These are phyloP conservation scores for Galagoides demidoff DNA, from an alignment of 2,797 vertebrate genomes.

Conservation along the genomic window DNA sequence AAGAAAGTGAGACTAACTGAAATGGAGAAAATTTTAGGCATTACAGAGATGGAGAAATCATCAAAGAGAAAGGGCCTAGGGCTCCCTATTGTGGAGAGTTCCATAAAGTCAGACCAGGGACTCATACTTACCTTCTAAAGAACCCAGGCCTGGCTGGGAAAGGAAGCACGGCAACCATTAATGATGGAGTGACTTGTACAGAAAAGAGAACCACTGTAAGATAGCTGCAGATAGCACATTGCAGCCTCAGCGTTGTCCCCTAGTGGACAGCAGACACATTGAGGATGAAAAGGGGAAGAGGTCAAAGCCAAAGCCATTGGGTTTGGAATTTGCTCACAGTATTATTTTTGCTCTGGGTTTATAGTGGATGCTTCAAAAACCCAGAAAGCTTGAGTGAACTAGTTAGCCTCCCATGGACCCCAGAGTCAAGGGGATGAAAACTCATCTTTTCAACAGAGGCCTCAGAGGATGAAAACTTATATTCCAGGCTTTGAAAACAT, in stretches of 20 bases:
- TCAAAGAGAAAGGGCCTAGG: background rate
- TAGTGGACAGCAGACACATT: background rate
- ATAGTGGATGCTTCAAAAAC: background rate
- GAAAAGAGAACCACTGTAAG: background rate
- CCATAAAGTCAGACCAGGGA: background rate
- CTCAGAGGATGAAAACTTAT: background rate
- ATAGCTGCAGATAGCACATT: background rate
- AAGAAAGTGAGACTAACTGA: background rate
- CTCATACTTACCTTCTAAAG: background rate
- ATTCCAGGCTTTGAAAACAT: background rate
- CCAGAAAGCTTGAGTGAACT: background rate
- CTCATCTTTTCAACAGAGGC: background rate
- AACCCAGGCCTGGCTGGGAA: background rate
- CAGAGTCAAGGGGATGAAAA: background rate
- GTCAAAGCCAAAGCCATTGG: background rate
- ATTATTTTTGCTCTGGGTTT: background rate
- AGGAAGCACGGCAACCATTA: background rate
- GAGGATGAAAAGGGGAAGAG: background rate
- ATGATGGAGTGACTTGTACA: background rate
- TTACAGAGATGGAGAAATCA: background rate
- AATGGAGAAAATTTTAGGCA: background rate
- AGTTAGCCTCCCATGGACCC: background rate
- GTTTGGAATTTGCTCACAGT: background rate
- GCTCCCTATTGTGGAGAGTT: background rate
- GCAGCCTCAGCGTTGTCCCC: background rate